Conservation (phyloP, 2,113 vertebrate species). For the Hemiscyllium ocellatum region DNA sequence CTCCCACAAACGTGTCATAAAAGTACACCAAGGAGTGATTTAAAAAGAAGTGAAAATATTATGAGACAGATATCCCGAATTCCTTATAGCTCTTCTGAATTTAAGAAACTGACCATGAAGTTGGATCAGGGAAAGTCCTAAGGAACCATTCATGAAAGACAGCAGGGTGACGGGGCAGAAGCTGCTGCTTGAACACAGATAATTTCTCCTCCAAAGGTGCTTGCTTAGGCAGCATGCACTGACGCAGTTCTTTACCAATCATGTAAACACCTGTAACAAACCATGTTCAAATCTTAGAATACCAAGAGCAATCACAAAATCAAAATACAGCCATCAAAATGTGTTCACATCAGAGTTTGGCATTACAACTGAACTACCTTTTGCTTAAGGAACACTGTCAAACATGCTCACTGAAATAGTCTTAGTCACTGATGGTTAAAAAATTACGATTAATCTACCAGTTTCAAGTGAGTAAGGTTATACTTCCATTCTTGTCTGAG, state of each 20-base stretch:
- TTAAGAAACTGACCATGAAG: constrained; percentile 70
- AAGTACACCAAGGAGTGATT: background rate
- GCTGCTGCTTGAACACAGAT: constrained; percentile 77
- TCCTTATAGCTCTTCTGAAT: background rate
- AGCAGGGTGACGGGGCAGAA: constrained; percentile 83
- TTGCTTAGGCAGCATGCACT: constrained; percentile 82
- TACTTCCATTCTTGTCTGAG: background rate
- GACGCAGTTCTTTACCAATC: constrained; percentile 84
- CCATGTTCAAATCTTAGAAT: background rate
- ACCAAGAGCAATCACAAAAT: background rate
- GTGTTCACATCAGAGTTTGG: background rate
- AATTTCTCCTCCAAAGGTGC: constrained; percentile 80
- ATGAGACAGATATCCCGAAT: background rate
- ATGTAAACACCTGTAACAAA: constrained; percentile 71
- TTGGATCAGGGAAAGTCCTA: constrained; percentile 88
- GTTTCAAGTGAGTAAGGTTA: background rate
- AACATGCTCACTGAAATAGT: background rate
- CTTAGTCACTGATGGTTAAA: background rate
- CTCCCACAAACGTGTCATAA: background rate
- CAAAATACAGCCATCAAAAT: background rate
- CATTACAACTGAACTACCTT: background rate
- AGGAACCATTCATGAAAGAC: constrained; percentile 96
- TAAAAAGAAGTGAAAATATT: background rate
- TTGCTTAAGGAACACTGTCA: background rate
- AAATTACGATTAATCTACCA: background rate